Evolutionary conservation across 1,140 invertebrate genomes (phyloP).

Genomic region (Drosophila aff.): DNA sequence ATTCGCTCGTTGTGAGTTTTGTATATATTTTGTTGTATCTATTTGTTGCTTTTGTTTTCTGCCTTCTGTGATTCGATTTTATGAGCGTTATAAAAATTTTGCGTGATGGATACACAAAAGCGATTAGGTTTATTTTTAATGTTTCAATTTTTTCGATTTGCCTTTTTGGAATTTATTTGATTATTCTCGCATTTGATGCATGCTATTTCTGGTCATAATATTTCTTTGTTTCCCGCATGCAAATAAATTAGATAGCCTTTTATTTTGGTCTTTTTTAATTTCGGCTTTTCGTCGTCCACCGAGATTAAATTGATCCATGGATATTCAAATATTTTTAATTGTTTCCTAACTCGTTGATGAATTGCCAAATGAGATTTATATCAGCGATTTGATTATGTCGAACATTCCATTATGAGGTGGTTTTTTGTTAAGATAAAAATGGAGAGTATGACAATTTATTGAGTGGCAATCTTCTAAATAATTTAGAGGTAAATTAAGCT

Average conservation of each 20-base stretch:
- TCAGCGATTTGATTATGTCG: conserved; percentile 5
- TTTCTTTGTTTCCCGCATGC: conserved; percentile 35
- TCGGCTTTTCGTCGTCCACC: background rate
- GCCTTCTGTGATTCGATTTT: conserved; percentile 40
- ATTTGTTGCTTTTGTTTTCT: background rate
- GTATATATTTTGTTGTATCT: conserved; percentile 8
- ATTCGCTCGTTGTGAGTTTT: conserved; percentile 33
- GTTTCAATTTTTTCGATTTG: conserved; percentile 58
- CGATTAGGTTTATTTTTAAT: conserved; percentile 68
- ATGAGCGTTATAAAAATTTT: conserved; percentile 64
- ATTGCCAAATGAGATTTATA: conserved; percentile 19
- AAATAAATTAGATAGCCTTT: conserved; percentile 34
- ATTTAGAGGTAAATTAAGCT: background rate
- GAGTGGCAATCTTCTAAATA: background rate
- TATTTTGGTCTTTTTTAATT: conserved; percentile 31
- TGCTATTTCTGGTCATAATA: conserved; percentile 50
- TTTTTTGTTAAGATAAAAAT: background rate
- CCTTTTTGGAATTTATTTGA: conserved; percentile 48
- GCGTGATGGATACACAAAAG: conserved; percentile 68
- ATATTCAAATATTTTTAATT: conserved; percentile 34
- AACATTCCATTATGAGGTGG: background rate
- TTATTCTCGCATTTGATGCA: conserved; percentile 38
- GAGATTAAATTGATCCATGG: conserved; percentile 4
- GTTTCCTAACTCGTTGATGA: conserved; percentile 20
- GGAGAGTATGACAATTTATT: background rate